These are phyloP conservation scores for Pyralis farinalis DNA, from an alignment of 2,888 invertebrate genomes.

Conservation along the genomic window DNA sequence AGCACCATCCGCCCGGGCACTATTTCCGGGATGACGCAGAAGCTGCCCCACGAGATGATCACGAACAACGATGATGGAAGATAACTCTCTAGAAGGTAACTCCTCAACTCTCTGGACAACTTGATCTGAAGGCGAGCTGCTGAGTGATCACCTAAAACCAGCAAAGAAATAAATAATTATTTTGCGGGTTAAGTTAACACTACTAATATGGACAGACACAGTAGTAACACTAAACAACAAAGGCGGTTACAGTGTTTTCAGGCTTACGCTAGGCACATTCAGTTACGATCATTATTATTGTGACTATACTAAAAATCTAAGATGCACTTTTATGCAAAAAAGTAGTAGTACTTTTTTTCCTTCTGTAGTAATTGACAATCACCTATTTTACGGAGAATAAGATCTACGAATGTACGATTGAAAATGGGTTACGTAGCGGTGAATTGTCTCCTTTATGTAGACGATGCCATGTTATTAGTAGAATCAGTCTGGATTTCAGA, in stretches of 20 bases:
- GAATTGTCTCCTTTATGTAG: too few species aligned
- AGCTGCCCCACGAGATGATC: constrained; percentile 85
- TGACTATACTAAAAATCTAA: too few species aligned
- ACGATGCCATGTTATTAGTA: too few species aligned
- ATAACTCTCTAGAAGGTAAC: constrained; percentile 83
- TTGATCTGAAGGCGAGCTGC: constrained; percentile 82
- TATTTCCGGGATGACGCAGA: constrained; percentile 84
- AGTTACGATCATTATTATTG: neutral
- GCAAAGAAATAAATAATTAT: too few species aligned
- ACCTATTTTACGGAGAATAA: too few species aligned
- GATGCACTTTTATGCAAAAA: too few species aligned
- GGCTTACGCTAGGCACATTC: neutral
- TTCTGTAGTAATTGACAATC: too few species aligned
- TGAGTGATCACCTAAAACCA: constrained; percentile 81
- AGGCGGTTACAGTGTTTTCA: neutral
- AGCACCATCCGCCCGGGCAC: constrained; percentile 84
- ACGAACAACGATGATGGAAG: constrained; percentile 83
- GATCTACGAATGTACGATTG: too few species aligned
- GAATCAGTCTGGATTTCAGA: too few species aligned
- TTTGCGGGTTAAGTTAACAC: neutral
- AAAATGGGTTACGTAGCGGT: too few species aligned
- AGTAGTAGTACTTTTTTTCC: too few species aligned
- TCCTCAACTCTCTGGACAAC: constrained; percentile 81
- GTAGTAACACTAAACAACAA: neutral
- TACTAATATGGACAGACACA: neutral